Evolutionary conservation across 1,140 invertebrate genomes (phyloP).

Genomic region (Leptopilina clavipes): DNA sequence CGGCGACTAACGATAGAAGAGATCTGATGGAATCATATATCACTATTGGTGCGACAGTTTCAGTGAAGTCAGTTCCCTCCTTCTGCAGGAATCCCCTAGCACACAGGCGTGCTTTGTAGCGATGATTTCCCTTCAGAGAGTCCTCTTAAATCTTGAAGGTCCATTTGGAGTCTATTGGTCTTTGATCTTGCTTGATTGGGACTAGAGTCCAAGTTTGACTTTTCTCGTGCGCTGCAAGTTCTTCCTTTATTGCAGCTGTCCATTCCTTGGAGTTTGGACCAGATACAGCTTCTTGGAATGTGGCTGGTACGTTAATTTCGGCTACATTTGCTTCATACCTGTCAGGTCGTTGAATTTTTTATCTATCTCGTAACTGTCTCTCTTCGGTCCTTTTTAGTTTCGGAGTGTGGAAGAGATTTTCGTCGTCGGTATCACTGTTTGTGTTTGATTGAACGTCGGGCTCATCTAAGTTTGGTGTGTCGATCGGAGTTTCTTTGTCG

Average conservation of each 20-base stretch:
- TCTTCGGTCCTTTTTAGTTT: too few species aligned
- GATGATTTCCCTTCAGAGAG: neutral
- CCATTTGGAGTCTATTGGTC: neutral
- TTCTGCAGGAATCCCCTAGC: neutral
- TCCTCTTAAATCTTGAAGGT: neutral
- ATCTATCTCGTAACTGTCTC: too few species aligned
- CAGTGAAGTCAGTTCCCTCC: neutral
- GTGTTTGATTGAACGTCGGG: constrained; percentile 29
- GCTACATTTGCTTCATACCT: too few species aligned
- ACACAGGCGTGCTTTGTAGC: neutral
- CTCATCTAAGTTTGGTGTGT: constrained; percentile 35
- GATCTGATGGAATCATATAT: neutral
- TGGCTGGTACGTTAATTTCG: constrained; percentile 40
- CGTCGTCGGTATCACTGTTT: too few species aligned
- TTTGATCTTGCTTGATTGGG: neutral
- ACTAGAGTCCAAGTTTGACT: neutral
- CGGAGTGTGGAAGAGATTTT: too few species aligned
- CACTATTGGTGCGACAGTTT: neutral
- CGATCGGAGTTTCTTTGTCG: too few species aligned
- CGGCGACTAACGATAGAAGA: neutral
- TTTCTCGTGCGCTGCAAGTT: neutral
- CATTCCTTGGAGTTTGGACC: neutral
- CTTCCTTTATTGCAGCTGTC: neutral
- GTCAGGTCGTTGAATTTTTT: too few species aligned
- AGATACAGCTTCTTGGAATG: neutral